Evolutionary conservation across 2,888 invertebrate species (phyloP).

Genomic region (Sericinus montela): DNA sequence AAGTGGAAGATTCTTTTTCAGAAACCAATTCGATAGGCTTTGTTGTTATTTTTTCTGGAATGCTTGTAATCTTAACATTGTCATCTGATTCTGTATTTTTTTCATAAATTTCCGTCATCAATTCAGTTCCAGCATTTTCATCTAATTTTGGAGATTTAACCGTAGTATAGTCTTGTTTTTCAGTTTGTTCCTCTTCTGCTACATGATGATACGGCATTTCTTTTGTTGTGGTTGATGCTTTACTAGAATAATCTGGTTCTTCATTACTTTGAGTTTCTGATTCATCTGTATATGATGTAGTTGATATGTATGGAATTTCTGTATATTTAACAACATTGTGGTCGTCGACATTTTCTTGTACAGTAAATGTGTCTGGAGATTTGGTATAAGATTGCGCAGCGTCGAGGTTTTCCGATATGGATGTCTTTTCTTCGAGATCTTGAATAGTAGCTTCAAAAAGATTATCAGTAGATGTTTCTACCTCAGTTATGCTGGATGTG

Average conservation of each 20-base stretch:
- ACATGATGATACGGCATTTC: not conserved
- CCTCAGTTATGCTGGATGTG: constrained; percentile 6
- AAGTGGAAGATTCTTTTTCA: not conserved
- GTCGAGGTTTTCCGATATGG: not conserved
- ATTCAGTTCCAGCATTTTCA: constrained; percentile 11
- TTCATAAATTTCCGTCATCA: constrained; percentile 18
- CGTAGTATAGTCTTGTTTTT: constrained; percentile 3
- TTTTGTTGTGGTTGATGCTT: constrained; percentile 2
- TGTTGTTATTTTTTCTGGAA: constrained; percentile 11
- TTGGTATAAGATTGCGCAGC: not conserved
- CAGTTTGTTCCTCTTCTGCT: not conserved
- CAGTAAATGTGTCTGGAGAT: not conserved
- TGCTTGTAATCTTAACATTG: constrained; percentile 15
- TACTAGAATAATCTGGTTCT: not conserved
- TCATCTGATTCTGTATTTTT: constrained; percentile 20
- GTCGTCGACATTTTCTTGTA: not conserved
- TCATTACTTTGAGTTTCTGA: not conserved
- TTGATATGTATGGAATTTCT: constrained; percentile 1
- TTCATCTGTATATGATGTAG: not conserved
- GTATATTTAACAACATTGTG: constrained; percentile 13
- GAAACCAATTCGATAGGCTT: not conserved
- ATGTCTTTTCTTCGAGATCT: not conserved
- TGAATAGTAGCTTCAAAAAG: not conserved
- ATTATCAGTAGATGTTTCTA: constrained; percentile 1
- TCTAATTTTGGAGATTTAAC: not conserved